Base-by-base conservation (phyloP, 2,888 invertebrate species). In the Caenorhabditis becei region DNA sequence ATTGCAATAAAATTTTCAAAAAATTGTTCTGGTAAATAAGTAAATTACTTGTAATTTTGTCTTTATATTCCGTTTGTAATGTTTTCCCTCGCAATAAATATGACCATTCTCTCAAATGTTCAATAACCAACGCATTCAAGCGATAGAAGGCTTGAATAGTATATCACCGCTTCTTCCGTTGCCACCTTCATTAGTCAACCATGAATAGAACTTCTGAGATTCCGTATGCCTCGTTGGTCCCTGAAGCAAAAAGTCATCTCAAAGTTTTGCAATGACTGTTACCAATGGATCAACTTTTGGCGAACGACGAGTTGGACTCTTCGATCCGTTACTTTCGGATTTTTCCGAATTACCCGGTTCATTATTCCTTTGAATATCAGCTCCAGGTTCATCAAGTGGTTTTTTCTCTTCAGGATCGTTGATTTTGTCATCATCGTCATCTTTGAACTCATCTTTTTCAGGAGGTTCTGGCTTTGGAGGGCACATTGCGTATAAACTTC, bases 181-280 rank as follows among this genome's bases (percentile, higher is more conserved):
- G 7, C 41, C 66, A 32, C 23, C 44, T 0, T 59, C 32, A 59
- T 81, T 80, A 5, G 66, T 78, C 10, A 84, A 69, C 84, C 84
- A 84, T 3, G 80, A 78, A 47, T 84, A 84, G 56, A 82, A 84
- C 23, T 79, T 82, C 56, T 78, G 78, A n/a, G 84, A 67, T 49
- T 82, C 71, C 10, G 84, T 79, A 47, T 84, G 84, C 23, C 56
- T 77, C 2, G 26, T 59, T 20, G 74, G 63, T 14, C 49, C 54
- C 83, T 83, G n/a, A n/a, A n/a, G n/a, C n/a, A n/a, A 7, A 32
- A 32, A 7, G 32, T 32, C 4, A 7, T 32, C 10, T 32, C 10
- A 32, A 4, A 32, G 10, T 32, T 7, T 32, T 32, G 4, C 32
- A 35, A n/a, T 8, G 26, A 44, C 4, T 20, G 32, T 67, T 41